Percentiles rank a stretch among this genome's conserved stretches.
Evolutionary conservation across 1,140 invertebrate genomes (phyloP).

Genomic region (Heliconius melpomene): DNA sequence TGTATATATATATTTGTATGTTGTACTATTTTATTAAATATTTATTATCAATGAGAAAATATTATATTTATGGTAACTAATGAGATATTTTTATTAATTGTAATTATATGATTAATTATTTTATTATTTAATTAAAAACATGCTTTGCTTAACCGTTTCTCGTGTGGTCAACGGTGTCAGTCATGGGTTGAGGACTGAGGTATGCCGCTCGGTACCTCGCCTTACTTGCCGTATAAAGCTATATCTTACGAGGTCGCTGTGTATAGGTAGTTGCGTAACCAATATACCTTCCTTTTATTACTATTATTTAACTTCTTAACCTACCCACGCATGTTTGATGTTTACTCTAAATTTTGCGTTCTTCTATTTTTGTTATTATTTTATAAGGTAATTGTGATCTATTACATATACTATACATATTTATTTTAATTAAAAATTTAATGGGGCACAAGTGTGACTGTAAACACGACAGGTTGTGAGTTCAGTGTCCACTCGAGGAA

Average conservation of each 20-base stretch:
- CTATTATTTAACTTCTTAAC: slow-evolving; percentile 8
- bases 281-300: slow-evolving; percentile 40
- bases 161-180: slow-evolving; percentile 2
- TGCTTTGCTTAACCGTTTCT: background rate
- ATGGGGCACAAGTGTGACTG: too few relatives aligned
- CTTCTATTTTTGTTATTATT: background rate
- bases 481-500: too few relatives aligned
- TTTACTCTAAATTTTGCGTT: background rate
- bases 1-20: background rate
- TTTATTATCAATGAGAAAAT: too few relatives aligned
- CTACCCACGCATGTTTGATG: background rate
- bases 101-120: background rate
- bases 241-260: slow-evolving; percentile 66
- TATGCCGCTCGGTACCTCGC: slow-evolving; percentile 57
- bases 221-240: slow-evolving; percentile 69
- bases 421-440: too few relatives aligned
- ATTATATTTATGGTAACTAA: background rate
- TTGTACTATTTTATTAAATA: too few relatives aligned
- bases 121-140: background rate
- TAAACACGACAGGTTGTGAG: too few relatives aligned
- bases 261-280: slow-evolving; percentile 56
- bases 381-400: too few relatives aligned
- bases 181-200: slow-evolving; percentile 33
- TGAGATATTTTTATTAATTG: too few relatives aligned
- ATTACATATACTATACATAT: too few relatives aligned